A percentile compares a stretch with the other conserved stretches of the same genome.
These are phyloP conservation scores for Meghimatium bilineatum DNA, from an alignment of 2,888 invertebrate genomes.

Conservation along the genomic window DNA sequence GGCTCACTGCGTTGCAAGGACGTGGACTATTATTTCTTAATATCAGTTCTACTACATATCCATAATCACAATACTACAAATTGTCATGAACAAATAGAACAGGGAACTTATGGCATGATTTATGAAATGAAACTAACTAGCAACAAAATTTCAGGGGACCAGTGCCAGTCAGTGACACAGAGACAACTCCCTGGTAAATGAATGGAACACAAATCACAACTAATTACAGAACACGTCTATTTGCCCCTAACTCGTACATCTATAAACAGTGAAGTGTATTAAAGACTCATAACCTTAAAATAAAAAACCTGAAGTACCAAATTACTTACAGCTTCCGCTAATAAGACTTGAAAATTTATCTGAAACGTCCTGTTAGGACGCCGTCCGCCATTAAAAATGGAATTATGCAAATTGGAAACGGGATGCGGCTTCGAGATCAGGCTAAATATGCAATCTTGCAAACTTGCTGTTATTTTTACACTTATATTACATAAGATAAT, in stretches of 20 bases:
- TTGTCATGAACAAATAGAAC: no score
- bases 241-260: not conserved
- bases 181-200: not conserved
- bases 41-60: no score
- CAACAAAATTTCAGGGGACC: no score
- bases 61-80: no score
- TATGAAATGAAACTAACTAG: no score
- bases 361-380: slow-evolving; percentile 21
- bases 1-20: no score
- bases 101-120: no score
- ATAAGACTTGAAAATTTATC: not conserved
- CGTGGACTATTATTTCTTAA: no score
- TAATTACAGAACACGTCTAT: not conserved
- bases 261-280: not conserved
- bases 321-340: not conserved
- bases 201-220: not conserved
- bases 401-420: slow-evolving; percentile 46
- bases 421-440: slow-evolving; percentile 19
- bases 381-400: slow-evolving; percentile 45
- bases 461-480: no score
- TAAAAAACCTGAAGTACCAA: not conserved
- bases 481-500: no score
- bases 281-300: not conserved
- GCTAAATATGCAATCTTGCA: not conserved
- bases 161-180: no score